A percentile compares a stretch with the other conserved stretches of the same genome.
Conservation (phyloP, 2,113 vertebrate genomes). For the Dicaeum eximium region DNA sequence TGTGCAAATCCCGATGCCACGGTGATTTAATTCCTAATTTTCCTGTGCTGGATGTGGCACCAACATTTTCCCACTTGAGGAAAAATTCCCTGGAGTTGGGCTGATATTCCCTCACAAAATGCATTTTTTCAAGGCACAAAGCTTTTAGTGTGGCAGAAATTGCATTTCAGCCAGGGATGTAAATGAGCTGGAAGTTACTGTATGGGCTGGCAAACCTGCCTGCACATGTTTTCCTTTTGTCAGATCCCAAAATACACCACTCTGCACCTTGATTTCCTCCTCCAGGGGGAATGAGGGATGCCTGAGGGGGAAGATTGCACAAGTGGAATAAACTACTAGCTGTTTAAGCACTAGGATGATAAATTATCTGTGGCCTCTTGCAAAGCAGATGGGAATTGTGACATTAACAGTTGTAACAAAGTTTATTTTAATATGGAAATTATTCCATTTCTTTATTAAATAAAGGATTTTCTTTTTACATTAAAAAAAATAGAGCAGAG, state of each 20-base stretch:
- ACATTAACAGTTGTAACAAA: neutral
- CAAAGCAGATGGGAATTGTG: neutral
- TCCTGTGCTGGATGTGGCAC: neutral
- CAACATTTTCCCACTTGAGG: neutral
- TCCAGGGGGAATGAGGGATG: neutral
- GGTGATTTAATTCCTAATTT: neutral
- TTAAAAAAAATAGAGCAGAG: neutral
- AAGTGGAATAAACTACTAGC: neutral
- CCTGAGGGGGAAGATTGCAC: neutral
- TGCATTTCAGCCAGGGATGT: neutral
- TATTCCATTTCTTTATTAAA: neutral
- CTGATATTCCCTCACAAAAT: neutral
- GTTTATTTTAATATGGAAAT: neutral
- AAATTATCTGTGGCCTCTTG: neutral
- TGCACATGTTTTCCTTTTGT: neutral
- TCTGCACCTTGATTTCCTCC: neutral
- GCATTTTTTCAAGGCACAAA: neutral
- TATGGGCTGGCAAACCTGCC: neutral
- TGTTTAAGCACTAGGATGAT: neutral
- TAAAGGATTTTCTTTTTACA: neutral
- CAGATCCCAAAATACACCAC: neutral
- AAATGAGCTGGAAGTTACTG: neutral
- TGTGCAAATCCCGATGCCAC: neutral
- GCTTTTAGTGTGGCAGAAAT: neutral
- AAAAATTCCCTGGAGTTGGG: accelerated